Evolutionary conservation across 2,797 vertebrate genomes (phyloP), one percentile per base, ranked within the genome.

Genomic region (Anguilla pacifica): DNA sequence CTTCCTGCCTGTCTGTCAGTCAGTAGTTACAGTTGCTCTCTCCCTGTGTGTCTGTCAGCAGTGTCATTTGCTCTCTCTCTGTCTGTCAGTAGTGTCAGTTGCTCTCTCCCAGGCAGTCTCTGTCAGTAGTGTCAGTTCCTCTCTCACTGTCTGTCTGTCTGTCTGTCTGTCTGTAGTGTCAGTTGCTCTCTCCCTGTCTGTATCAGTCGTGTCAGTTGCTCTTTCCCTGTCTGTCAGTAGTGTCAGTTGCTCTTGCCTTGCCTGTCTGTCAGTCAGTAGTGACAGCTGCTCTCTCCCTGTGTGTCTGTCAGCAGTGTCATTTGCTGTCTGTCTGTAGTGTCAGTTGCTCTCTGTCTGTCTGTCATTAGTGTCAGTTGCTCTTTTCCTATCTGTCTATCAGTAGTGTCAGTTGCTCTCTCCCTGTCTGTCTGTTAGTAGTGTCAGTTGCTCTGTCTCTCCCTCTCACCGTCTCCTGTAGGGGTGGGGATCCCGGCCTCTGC

Each of bases 401-500:
- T 9, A 43, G 10, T 74, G 31, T 28, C 67, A 6, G 25, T 28
- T 13, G 6, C n/a, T 17, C 72, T 74, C 10, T 74, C 28, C 35
- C 13, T 5, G 10, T 74, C 28, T 35, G 25, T 2, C 10, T 4
- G 17, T 79, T 2, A 19, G 31, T 77, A 1, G 35, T 43, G 35
- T 43, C 74, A 5, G 25, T 39, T 39, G 9, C 35, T 43, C 35
- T 43, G 39, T 43, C 39, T n/a, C 0, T 31, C 46, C 0, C 59
- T 3, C 10, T 93, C 90, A 98, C 98, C 98, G 0, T 99, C 98
- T 28, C 96, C 95, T 0, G 91, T 94, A 0, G 96, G 87, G 0
- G 97, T 89, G 0, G 97, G 93, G 0, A 98, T 92, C n/a, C 97
- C 97, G 0, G 97, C 97, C 88, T 99, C 98, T 0, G 97, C 97